A percentile compares a stretch with the other conserved stretches of the same genome.
Evolutionary conservation across 2,113 vertebrate genomes (phyloP).

Genomic region (Narcine bancroftii): DNA sequence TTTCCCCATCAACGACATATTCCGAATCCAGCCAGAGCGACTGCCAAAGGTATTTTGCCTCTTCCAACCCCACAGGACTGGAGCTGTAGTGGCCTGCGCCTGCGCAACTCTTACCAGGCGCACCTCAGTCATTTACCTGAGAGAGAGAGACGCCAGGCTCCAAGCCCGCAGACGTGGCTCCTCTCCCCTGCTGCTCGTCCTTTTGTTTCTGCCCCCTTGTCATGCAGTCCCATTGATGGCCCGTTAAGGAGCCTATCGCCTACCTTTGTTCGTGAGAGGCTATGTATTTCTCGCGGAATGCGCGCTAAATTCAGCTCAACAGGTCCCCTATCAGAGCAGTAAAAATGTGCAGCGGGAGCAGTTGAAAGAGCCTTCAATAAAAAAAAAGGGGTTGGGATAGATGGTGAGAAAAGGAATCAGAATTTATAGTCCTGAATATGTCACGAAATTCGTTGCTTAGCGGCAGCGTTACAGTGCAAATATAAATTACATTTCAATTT

Average conservation of each 20-base stretch:
- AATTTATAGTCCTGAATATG: too few relatives aligned
- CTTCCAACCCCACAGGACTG: neutral
- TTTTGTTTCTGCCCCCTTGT: neutral
- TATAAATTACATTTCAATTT: too few relatives aligned
- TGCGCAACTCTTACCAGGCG: neutral
- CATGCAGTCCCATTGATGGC: neutral
- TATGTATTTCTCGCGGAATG: neutral
- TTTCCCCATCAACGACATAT: constrained; percentile 25
- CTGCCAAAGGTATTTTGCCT: neutral
- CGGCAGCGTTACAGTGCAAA: too few relatives aligned
- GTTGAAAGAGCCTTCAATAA: too few relatives aligned
- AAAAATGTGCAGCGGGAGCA: neutral
- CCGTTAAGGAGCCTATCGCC: neutral
- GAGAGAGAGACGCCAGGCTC: neutral
- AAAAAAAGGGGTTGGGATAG: too few relatives aligned
- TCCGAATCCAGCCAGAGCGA: neutral
- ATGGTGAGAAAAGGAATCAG: too few relatives aligned
- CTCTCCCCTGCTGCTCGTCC: constrained; percentile 1
- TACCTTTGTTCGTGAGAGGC: neutral
- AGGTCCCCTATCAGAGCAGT: neutral
- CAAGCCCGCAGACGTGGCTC: neutral
- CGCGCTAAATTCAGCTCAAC: neutral
- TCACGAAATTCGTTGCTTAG: too few relatives aligned
- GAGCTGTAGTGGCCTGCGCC: neutral
- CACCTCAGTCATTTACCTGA: constrained; percentile 17